These are phyloP conservation scores for Smutsia gigantea DNA, from an alignment of 2,797 vertebrate genomes.

Conservation along the genomic window DNA sequence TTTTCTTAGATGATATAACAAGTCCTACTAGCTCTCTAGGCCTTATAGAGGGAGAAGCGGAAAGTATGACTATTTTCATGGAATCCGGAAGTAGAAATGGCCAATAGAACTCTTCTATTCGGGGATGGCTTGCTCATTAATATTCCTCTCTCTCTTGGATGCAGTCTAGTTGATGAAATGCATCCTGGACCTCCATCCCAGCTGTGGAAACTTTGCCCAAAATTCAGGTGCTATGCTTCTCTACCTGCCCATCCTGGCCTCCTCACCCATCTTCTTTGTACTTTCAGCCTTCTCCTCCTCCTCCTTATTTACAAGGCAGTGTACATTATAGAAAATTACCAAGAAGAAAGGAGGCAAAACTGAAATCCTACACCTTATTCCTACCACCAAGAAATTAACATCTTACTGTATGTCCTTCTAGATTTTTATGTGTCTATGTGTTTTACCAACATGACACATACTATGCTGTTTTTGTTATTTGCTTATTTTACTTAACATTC, in stretches of 20 bases:
- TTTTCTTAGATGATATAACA: not conserved
- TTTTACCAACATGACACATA: not conserved
- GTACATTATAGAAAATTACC: not conserved
- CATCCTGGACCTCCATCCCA: not conserved
- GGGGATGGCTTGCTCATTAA: not conserved
- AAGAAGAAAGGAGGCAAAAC: not conserved
- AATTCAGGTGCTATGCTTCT: not conserved
- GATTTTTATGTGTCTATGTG: not conserved
- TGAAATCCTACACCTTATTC: not conserved
- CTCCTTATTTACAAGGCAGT: not conserved
- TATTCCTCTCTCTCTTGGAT: not conserved
- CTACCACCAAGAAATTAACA: not conserved
- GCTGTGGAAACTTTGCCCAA: not conserved
- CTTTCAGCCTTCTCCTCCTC: not conserved
- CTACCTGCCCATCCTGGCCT: not conserved
- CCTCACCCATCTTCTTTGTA: not conserved
- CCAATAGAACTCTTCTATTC: not conserved
- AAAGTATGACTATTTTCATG: not conserved
- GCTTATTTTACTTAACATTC: not conserved
- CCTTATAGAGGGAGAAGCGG: not conserved
- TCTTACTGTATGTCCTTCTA: not conserved
- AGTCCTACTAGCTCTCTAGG: not conserved
- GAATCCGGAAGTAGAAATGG: not conserved
- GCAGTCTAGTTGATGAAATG: not conserved
- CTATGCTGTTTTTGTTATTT: not conserved